A percentile compares a stretch with the other conserved stretches of the same genome.
Evolutionary conservation across 2,888 invertebrate genomes (phyloP).

Genomic region (Thecophora atra): DNA sequence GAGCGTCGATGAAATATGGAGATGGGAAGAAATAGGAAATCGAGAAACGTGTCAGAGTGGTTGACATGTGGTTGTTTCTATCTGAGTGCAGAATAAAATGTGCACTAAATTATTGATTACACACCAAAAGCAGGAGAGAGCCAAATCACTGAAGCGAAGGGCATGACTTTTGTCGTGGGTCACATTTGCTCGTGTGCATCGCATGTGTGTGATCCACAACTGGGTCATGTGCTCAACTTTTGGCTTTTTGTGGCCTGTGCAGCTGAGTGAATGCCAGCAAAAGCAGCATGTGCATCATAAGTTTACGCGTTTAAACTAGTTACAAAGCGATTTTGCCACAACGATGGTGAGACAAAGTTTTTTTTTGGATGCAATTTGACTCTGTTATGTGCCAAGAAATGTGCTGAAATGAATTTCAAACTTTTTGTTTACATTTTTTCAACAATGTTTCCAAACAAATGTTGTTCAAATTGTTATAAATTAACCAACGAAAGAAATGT

Average conservation of each 20-base stretch:
- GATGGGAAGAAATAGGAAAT: no score
- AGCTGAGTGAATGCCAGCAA: not conserved
- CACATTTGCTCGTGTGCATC: not conserved
- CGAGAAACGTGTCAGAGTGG: not conserved
- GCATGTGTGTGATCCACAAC: not conserved
- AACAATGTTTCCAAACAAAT: no score
- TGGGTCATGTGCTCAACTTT: not conserved
- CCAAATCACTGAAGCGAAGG: not conserved
- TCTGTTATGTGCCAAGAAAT: no score
- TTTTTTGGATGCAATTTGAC: no score
- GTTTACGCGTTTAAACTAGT: not conserved
- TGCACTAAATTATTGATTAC: conserved; percentile 1
- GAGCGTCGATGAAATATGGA: no score
- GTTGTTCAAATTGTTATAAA: no score
- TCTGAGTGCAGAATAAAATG: not conserved
- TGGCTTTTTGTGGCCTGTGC: not conserved
- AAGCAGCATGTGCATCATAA: not conserved
- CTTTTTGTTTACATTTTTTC: no score
- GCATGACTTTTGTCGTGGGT: conserved; percentile 15
- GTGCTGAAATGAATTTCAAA: no score
- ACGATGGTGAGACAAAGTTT: no score
- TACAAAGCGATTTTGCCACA: not conserved
- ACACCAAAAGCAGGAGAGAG: not conserved
- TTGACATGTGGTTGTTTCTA: not conserved
- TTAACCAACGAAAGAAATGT: no score